Evolutionary conservation across 2,113 vertebrate species (phyloP).

Genomic region (Sporophila hypoxantha): DNA sequence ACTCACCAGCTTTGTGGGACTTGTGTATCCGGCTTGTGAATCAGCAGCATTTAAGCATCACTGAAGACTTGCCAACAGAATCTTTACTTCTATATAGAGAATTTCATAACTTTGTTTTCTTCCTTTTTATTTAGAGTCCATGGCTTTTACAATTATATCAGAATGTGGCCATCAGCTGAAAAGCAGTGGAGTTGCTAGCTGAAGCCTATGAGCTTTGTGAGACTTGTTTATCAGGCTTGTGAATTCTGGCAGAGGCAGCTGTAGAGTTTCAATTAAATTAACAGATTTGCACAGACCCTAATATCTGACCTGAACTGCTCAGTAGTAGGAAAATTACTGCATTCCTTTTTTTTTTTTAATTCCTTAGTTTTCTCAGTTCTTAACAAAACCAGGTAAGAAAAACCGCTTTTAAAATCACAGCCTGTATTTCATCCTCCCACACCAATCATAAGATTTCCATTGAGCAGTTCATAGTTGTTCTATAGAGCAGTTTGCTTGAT

Average conservation of each 20-base stretch:
- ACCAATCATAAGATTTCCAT: background rate
- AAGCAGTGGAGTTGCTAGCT: background rate
- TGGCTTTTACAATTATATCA: background rate
- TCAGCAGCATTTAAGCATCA: background rate
- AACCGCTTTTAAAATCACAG: background rate
- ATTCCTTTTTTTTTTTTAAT: background rate
- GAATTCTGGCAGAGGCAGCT: background rate
- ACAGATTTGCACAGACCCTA: background rate
- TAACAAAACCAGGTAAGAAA: background rate
- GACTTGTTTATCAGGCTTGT: background rate
- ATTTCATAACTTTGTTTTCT: background rate
- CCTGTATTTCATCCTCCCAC: background rate
- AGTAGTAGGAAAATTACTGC: background rate
- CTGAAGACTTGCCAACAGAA: background rate
- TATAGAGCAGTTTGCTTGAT: background rate
- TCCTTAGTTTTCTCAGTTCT: background rate
- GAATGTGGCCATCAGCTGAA: background rate
- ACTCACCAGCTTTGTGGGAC: background rate
- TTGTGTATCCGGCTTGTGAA: background rate
- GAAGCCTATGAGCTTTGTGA: background rate
- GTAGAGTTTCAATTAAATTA: constrained; percentile 5
- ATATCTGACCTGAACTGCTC: background rate
- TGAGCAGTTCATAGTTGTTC: background rate
- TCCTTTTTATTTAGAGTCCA: background rate
- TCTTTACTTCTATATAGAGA: background rate